phyloP scores from a whole-genome alignment of 2,113 vertebrate species.

The Hyperopisus bebe region DNA sequence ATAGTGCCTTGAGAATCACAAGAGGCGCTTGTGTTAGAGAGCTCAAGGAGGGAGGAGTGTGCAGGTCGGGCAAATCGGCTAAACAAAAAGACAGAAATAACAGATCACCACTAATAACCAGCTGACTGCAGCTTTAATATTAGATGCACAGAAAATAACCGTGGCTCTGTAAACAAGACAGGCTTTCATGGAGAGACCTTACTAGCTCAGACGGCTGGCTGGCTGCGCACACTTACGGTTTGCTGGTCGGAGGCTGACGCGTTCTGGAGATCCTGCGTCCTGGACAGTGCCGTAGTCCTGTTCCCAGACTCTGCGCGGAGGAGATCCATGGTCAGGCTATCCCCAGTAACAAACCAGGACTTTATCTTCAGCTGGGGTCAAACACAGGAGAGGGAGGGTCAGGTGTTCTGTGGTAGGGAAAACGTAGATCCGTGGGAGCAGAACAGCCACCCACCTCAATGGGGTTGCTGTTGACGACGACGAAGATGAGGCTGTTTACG shows the following conservation, averaged over 20 bases:
- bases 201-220: not conserved
- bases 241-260: slow-evolving; percentile 68
- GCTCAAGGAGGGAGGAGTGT: not conserved
- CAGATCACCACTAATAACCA: not conserved
- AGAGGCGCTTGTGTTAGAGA: not conserved
- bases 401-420: not conserved
- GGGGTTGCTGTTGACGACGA: slow-evolving; percentile 92
- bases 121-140: not conserved
- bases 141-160: not conserved
- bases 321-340: slow-evolving; percentile 87
- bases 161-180: not conserved
- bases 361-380: slow-evolving; percentile 81
- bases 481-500: slow-evolving; percentile 81
- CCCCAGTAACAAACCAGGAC: slow-evolving; percentile 92
- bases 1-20: not conserved
- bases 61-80: not conserved
- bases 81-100: not conserved
- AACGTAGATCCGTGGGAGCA: not conserved
- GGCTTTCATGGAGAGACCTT: not conserved
- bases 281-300: slow-evolving; percentile 67
- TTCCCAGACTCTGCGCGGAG: slow-evolving; percentile 84
- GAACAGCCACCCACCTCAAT: slow-evolving; percentile 72
- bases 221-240: slow-evolving; percentile 59
- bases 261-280: slow-evolving; percentile 73
- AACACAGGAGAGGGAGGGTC: not conserved